Percentiles rank a stretch among this genome's conserved stretches.
Evolutionary conservation across 2,797 vertebrate genomes (phyloP).

Genomic region (Arrhamphus sclerolepis): DNA sequence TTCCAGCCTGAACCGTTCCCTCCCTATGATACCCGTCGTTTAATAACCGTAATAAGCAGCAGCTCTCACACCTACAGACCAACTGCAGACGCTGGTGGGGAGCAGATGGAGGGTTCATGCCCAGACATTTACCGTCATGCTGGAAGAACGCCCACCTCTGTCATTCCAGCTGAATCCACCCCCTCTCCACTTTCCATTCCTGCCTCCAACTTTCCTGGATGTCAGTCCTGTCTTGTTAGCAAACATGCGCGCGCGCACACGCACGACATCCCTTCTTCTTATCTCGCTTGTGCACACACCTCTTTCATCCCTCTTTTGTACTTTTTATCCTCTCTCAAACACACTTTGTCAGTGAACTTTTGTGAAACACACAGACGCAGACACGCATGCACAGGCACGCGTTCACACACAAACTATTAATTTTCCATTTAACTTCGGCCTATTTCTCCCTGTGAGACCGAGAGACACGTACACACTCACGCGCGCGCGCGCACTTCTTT

Average conservation of each 20-base stretch:
- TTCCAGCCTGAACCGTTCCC: too few species aligned
- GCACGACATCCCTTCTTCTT: too few species aligned
- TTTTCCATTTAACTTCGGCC: constrained; percentile 58
- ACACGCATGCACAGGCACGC: constrained; percentile 11
- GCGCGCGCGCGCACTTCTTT: neutral
- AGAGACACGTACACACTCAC: too few species aligned
- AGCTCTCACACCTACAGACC: constrained; percentile 17
- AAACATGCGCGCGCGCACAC: neutral
- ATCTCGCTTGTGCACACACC: neutral
- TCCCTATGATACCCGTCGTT: neutral
- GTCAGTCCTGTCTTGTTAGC: constrained; percentile 19
- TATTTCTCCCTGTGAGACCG: constrained; percentile 8
- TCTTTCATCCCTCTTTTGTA: constrained; percentile 36
- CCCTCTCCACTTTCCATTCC: constrained; percentile 28
- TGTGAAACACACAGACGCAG: neutral
- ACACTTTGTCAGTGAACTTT: neutral
- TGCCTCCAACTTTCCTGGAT: constrained; percentile 31
- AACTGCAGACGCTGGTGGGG: too few species aligned
- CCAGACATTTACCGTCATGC: neutral
- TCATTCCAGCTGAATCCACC: constrained; percentile 34
- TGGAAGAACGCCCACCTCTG: constrained; percentile 46
- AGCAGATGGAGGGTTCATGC: constrained; percentile 25
- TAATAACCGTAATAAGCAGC: constrained; percentile 44
- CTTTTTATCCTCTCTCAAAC: constrained; percentile 10
- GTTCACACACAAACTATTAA: constrained; percentile 12